Conservation (phyloP, 1,140 invertebrate genomes). For the Campoletis sonorensis region DNA sequence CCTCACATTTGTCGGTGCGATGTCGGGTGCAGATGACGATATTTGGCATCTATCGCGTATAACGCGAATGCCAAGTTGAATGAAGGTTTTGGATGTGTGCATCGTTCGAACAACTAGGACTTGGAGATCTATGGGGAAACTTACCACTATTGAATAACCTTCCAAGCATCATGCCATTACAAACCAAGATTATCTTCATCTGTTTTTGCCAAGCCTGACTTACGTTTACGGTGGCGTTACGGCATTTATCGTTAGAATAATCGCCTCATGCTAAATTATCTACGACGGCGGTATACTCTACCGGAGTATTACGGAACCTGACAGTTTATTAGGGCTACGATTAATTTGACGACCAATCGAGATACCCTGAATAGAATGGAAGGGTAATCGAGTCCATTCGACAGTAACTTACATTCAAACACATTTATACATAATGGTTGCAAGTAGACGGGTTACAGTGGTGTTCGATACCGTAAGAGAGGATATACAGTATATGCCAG, state of each 20-base stretch:
- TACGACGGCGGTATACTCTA: not conserved
- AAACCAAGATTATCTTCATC: not conserved
- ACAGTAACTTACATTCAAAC: slow-evolving; percentile 23
- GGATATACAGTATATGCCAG: not conserved
- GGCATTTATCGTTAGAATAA: not conserved
- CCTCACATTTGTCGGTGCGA: too few relatives aligned
- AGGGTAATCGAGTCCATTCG: slow-evolving; percentile 45
- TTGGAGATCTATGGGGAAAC: not conserved
- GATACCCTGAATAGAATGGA: slow-evolving; percentile 1
- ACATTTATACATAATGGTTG: not conserved
- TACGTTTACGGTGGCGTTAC: not conserved
- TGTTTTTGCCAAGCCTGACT: not conserved
- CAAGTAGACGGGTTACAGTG: slow-evolving; percentile 30
- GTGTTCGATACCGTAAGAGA: slow-evolving; percentile 6
- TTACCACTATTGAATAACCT: not conserved
- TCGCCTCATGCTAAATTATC: not conserved
- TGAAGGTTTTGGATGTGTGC: not conserved
- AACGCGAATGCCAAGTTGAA: not conserved
- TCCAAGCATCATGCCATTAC: not conserved
- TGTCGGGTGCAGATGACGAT: not conserved
- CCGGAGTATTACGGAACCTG: not conserved
- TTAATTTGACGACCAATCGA: slow-evolving; percentile 17
- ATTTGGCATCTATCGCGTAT: not conserved
- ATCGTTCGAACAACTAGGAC: not conserved
- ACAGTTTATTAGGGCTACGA: slow-evolving; percentile 13